Evolutionary conservation across 2,113 vertebrate species (phyloP).

Genomic region (Petromus typicus): DNA sequence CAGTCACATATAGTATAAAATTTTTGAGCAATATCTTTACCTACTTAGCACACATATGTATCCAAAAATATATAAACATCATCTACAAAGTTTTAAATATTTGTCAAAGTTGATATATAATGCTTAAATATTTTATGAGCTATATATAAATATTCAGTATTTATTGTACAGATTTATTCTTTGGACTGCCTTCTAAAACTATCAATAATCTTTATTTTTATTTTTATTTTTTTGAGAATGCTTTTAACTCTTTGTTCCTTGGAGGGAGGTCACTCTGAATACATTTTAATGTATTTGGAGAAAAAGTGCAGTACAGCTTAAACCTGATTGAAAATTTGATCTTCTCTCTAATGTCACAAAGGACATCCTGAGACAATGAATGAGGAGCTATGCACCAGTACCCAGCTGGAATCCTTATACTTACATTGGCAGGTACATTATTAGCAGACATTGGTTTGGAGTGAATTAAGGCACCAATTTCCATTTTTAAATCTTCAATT

Average conservation of each 20-base stretch:
- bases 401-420: conserved; percentile 60
- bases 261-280: conserved; percentile 65
- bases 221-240: conserved; percentile 26
- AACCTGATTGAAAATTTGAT: conserved; percentile 76
- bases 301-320: conserved; percentile 56
- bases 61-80: background rate
- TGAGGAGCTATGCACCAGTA: conserved; percentile 55
- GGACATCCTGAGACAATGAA: conserved; percentile 67
- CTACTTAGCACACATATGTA: background rate
- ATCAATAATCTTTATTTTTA: background rate
- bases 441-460: conserved; percentile 75
- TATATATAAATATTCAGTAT: background rate
- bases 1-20: background rate
- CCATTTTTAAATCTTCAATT: conserved; percentile 63
- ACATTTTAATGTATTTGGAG: conserved; percentile 69
- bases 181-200: background rate
- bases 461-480: conserved; percentile 76
- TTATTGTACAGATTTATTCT: conserved; percentile 54
- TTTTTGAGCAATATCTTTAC: background rate
- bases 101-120: conserved; percentile 13
- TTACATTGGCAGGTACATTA: conserved; percentile 74
- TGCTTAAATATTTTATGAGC: background rate
- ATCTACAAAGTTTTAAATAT: background rate
- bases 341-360: conserved; percentile 69
- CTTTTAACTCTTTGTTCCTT: conserved; percentile 47